A percentile compares a stretch with the other conserved stretches of the same genome.
Conservation (phyloP, 1,140 invertebrate species). For the Drosophila miranda region DNA sequence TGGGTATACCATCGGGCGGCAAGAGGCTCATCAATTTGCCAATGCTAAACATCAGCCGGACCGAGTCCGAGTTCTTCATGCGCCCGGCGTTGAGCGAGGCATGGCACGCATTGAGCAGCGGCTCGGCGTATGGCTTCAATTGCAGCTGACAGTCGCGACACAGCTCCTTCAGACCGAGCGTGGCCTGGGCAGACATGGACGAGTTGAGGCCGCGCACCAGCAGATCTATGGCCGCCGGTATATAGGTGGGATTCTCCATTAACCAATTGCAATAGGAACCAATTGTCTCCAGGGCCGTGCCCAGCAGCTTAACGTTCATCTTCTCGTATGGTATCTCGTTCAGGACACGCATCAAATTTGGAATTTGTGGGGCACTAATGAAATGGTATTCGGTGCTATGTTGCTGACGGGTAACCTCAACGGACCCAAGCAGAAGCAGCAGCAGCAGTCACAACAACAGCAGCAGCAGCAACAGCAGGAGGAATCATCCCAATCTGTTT, state of each 20-base stretch:
- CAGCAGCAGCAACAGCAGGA: slow-evolving; percentile 21
- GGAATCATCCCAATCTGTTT: slow-evolving; percentile 1
- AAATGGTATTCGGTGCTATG: slow-evolving; percentile 82
- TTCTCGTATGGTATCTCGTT: slow-evolving; percentile 86
- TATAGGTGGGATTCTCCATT: slow-evolving; percentile 85
- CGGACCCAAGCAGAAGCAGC: slow-evolving; percentile 62
- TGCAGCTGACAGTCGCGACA: slow-evolving; percentile 89
- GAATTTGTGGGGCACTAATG: slow-evolving; percentile 83
- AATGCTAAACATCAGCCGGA: slow-evolving; percentile 90
- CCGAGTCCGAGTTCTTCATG: slow-evolving; percentile 86
- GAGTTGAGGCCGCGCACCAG: slow-evolving; percentile 87
- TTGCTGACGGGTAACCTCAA: slow-evolving; percentile 77
- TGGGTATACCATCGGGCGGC: slow-evolving; percentile 85
- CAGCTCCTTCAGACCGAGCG: slow-evolving; percentile 93
- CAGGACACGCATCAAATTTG: slow-evolving; percentile 87
- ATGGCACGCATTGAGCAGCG: slow-evolving; percentile 86
- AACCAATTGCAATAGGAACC: slow-evolving; percentile 93
- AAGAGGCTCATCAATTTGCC: slow-evolving; percentile 89
- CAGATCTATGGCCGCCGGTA: slow-evolving; percentile 84
- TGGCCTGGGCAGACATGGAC: slow-evolving; percentile 89
- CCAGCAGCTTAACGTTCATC: slow-evolving; percentile 85
- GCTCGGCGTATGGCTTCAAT: slow-evolving; percentile 88
- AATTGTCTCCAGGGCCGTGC: slow-evolving; percentile 88
- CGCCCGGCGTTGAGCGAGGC: slow-evolving; percentile 83
- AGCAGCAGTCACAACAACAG: slow-evolving; percentile 48